Evolutionary conservation across 2,888 invertebrate genomes (phyloP).

Genomic region (Drosophila falleni): DNA sequence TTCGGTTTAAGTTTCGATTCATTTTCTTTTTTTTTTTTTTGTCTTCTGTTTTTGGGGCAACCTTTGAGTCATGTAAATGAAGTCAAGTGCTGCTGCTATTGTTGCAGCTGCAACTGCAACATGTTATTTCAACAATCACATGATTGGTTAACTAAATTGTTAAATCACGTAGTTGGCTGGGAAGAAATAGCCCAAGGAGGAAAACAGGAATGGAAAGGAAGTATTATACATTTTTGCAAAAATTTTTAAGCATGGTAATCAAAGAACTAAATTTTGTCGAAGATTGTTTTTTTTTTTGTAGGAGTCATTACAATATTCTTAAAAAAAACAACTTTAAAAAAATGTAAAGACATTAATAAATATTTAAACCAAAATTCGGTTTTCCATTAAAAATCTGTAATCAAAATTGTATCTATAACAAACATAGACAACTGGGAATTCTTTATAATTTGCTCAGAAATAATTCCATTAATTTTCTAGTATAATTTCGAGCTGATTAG

Average conservation of each 20-base stretch:
- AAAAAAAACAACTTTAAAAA: too few relatives aligned
- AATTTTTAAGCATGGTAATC: not conserved
- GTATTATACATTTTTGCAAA: not conserved
- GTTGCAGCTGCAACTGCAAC: slow-evolving; percentile 45
- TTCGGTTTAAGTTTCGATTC: slow-evolving; percentile 28
- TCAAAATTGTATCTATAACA: not conserved
- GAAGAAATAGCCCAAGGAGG: not conserved
- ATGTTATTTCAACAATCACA: slow-evolving; percentile 76
- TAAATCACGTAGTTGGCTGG: slow-evolving; percentile 22
- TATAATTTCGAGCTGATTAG: slow-evolving; percentile 13
- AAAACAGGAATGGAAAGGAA: not conserved
- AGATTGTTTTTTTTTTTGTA: not conserved
- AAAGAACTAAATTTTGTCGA: not conserved
- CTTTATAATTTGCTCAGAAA: not conserved
- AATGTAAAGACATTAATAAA: too few relatives aligned
- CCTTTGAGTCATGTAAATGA: slow-evolving; percentile 65
- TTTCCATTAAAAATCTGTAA: not conserved
- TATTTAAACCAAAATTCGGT: not conserved
- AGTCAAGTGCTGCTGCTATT: slow-evolving; percentile 66
- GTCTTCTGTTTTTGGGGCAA: slow-evolving; percentile 35
- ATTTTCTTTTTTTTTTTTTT: not conserved
- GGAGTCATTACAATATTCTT: too few relatives aligned
- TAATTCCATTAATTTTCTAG: slow-evolving; percentile 10
- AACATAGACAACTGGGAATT: not conserved
- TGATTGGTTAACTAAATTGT: slow-evolving; percentile 58